Percentiles rank a stretch among this genome's conserved stretches.
These are phyloP conservation scores for Aphodius granarius DNA, from an alignment of 2,888 invertebrate genomes.

Conservation along the genomic window DNA sequence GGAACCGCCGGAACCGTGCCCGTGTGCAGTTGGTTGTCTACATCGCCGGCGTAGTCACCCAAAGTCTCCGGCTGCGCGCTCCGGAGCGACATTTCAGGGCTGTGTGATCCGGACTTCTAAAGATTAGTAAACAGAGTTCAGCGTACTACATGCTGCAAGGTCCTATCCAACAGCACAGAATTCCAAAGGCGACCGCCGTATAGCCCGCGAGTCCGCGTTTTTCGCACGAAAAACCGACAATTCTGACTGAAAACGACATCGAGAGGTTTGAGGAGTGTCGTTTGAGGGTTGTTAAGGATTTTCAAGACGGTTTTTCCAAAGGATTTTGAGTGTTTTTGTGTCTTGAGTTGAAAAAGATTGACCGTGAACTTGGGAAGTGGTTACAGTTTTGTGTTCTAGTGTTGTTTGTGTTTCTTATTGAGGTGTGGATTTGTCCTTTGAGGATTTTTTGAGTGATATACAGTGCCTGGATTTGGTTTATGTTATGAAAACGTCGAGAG, in stretches of 20 bases:
- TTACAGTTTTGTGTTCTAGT: neutral
- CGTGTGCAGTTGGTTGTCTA: neutral
- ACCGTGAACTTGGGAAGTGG: neutral
- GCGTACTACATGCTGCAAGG: constrained; percentile 33
- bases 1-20: too few species aligned
- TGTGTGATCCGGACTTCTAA: constrained; percentile 29
- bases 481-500: too few species aligned
- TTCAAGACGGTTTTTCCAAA: too few species aligned
- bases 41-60: neutral
- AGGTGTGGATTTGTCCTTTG: too few species aligned
- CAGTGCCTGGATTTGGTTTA: too few species aligned
- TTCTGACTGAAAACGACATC: neutral
- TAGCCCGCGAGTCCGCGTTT: neutral
- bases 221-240: constrained; percentile 7
- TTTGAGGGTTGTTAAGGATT: too few species aligned
- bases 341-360: neutral
- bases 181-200: constrained; percentile 19
- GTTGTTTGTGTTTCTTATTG: neutral
- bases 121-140: constrained; percentile 34
- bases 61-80: neutral
- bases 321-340: constrained; percentile 26
- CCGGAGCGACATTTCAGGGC: neutral
- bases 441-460: too few species aligned
- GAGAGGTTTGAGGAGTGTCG: neutral
- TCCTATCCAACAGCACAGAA: constrained; percentile 28